Conservation (phyloP, 1,140 invertebrate species). For the Bombus waltoni region DNA sequence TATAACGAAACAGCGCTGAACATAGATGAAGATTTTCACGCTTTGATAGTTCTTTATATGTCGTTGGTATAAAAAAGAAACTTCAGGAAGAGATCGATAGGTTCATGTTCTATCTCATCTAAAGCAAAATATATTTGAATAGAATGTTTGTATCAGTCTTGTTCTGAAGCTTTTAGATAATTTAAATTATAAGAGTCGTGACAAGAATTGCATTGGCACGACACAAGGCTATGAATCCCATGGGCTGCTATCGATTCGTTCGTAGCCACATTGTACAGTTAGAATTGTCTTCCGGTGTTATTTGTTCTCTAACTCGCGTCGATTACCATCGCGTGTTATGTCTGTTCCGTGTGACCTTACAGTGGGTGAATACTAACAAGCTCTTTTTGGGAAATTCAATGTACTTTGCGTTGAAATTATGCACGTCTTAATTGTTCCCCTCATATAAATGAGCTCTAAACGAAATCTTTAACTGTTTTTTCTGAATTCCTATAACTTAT, state of each 20-base stretch:
- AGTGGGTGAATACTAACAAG: neutral
- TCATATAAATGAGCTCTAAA: no score
- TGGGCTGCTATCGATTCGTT: constrained; percentile 7
- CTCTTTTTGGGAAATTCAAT: neutral
- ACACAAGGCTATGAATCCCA: neutral
- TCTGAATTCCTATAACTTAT: no score
- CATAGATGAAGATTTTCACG: no score
- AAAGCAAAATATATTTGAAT: no score
- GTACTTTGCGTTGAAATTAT: neutral
- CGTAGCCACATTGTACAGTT: neutral
- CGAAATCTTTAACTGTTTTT: no score
- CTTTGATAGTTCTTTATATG: no score
- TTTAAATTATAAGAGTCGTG: neutral
- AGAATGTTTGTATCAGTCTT: neutral
- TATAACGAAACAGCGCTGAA: no score
- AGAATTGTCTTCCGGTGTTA: neutral
- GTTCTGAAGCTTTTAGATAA: neutral
- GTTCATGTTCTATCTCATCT: no score
- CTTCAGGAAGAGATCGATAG: no score
- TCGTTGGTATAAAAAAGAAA: no score
- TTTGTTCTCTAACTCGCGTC: neutral
- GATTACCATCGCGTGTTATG: neutral
- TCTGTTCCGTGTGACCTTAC: neutral
- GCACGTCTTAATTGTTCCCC: no score
- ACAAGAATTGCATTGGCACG: neutral